Percentiles rank a stretch among this genome's conserved stretches.
phyloP scores from a whole-genome alignment of 2,797 vertebrate genomes.

The Anas bernieri region DNA sequence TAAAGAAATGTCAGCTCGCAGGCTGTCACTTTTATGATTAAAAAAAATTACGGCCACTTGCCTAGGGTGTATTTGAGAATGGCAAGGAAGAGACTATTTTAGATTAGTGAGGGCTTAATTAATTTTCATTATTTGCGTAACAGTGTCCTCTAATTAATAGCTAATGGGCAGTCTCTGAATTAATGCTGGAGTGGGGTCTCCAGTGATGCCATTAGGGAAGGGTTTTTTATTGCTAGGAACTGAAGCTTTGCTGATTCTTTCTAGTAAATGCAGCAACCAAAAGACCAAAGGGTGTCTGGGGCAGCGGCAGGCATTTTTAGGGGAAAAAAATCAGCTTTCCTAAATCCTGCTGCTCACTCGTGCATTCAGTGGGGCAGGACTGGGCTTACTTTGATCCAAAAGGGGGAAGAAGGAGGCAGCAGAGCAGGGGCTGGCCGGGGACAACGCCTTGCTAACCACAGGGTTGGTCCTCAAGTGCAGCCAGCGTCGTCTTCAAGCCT shows the following conservation, averaged over 20 bases:
- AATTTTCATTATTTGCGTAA: conserved; percentile 57
- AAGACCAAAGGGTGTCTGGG: not conserved
- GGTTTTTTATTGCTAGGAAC: conserved; percentile 9
- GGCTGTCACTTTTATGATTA: conserved; percentile 1
- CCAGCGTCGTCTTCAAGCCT: not conserved
- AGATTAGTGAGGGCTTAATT: conserved; percentile 46
- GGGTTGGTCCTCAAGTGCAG: not conserved
- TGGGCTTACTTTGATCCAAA: not conserved
- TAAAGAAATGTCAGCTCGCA: conserved; percentile 5
- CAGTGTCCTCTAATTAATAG: conserved; percentile 32
- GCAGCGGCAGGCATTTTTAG: not conserved
- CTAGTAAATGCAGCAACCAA: not conserved
- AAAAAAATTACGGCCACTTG: not conserved
- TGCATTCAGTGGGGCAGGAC: not conserved
- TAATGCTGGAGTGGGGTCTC: not conserved
- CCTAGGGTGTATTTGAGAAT: not conserved
- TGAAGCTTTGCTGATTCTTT: not conserved
- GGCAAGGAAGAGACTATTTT: not conserved
- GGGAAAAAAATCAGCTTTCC: not conserved
- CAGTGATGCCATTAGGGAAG: not conserved
- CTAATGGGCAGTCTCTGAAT: conserved; percentile 4
- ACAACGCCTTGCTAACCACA: not conserved
- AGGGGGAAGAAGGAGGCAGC: not conserved
- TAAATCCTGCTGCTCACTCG: not conserved
- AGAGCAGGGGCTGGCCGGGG: not conserved